Conservation (phyloP, 2,113 vertebrate species). For the Amblyornis subalaris region DNA sequence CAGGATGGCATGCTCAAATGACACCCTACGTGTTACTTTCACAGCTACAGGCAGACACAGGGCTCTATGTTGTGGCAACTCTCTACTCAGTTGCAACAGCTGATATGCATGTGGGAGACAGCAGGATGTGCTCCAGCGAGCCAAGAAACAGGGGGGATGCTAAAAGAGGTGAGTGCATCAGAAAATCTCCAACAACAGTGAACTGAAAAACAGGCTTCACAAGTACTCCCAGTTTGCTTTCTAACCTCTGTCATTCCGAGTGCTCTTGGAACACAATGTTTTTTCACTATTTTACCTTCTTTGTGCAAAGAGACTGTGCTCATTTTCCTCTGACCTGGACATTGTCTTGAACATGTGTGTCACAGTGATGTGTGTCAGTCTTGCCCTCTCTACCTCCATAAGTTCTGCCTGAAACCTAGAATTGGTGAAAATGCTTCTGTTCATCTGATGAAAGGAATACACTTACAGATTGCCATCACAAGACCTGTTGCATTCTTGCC, state of each 20-base stretch:
- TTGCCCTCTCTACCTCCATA: not conserved
- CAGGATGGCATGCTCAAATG: accelerated
- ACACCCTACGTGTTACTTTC: not conserved
- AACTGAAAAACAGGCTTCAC: not conserved
- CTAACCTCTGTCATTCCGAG: not conserved
- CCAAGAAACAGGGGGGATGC: not conserved
- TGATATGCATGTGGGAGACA: not conserved
- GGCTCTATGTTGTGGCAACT: not conserved
- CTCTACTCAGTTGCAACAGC: not conserved
- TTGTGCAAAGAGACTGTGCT: not conserved
- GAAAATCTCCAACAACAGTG: not conserved
- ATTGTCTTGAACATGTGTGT: not conserved
- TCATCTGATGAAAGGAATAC: not conserved
- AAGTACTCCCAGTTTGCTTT: not conserved
- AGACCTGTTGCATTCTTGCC: not conserved
- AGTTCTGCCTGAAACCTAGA: not conserved
- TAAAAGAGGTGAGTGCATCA: not conserved
- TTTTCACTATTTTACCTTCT: not conserved
- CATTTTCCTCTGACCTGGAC: not conserved
- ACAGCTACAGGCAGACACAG: accelerated
- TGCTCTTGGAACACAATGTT: not conserved
- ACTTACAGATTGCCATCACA: not conserved
- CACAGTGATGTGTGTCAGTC: not conserved
- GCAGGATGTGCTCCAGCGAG: not conserved
- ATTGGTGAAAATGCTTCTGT: not conserved